Evolutionary conservation across 2,888 invertebrate species (phyloP), one percentile per base, ranked within the genome.

Genomic region (Pteria penguin): DNA sequence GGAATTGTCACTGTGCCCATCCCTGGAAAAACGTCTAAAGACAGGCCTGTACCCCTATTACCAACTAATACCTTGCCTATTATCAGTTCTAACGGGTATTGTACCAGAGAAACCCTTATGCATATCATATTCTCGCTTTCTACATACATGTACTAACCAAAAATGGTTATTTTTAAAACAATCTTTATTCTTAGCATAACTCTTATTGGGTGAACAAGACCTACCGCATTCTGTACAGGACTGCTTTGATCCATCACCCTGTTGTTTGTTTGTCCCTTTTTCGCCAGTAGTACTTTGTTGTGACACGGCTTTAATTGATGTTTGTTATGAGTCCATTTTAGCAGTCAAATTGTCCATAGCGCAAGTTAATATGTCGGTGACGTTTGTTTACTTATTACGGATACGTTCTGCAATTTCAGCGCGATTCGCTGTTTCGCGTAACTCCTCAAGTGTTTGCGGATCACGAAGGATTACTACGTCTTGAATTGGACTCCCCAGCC

Each of bases 161-260:
- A 68, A 68, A 68, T 68, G 68, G 3, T 32, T 1, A 22, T 32
- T 3, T 57, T 68, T 68, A 8, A 29, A 22, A 58, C 57, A 68
- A 31, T 24, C 32, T 57, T 68, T 68, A 29, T 68, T 55, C 32
- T 29, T 33, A 33, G 58, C 68, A 14, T 33, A 55, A 32, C 68
- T 57, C 11, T 29, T 55, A n/a, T 52, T 68, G 55, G 33, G 18
- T 5, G 4, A 55, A 68, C 68, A 68, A 33, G 57, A 68, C 68
- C 32, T 68, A 57, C 68, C 68, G 8, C 22, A 24, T 24, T 58
- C 24, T 26, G 18, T 31, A 54, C 66, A 67, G 18, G 52, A 54
- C 18, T 29, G n/a, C 11, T 36, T 33, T 5, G 27, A 18, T 45
- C 45, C 45, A 45, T 45, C 18, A 14, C 45, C 18, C 45, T 14